Conservation (phyloP, 2,113 vertebrate genomes). For the Romanogobio albipinnatus region DNA sequence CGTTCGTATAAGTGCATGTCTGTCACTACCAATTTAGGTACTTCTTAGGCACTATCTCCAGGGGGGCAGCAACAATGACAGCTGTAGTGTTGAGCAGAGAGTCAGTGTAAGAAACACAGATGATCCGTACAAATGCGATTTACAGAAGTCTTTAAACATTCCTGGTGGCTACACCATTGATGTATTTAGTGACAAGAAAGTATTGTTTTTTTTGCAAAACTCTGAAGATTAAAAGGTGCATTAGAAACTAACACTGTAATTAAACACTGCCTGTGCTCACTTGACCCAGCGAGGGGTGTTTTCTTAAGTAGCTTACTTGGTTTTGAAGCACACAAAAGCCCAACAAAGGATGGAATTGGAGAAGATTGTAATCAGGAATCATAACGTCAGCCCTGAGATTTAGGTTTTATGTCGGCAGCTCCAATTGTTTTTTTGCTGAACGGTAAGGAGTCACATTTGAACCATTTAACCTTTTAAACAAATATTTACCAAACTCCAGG, state of each 20-base stretch:
- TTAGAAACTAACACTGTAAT: neutral
- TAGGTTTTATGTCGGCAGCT: constrained; percentile 47
- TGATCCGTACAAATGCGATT: neutral
- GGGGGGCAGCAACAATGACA: constrained; percentile 14
- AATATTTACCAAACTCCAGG: neutral
- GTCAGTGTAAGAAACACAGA: neutral
- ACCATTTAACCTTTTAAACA: neutral
- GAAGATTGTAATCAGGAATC: constrained; percentile 47
- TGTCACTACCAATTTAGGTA: constrained; percentile 23
- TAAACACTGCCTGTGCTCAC: constrained; percentile 8
- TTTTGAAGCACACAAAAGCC: constrained; percentile 43
- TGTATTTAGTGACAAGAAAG: neutral
- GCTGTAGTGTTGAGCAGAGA: neutral
- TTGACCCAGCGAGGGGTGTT: constrained; percentile 15
- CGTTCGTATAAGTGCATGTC: neutral
- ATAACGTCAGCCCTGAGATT: constrained; percentile 42
- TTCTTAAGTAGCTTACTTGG: constrained; percentile 19
- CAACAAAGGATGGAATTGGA: constrained; percentile 38
- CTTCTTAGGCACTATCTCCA: constrained; percentile 1
- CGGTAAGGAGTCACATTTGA: constrained; percentile 40
- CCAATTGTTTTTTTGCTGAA: neutral
- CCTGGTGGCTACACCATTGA: neutral
- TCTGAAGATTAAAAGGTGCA: neutral
- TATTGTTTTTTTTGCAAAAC: neutral
- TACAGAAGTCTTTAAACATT: neutral